phyloP scores from a whole-genome alignment of 2,888 invertebrate species.

The Timandra comae region DNA sequence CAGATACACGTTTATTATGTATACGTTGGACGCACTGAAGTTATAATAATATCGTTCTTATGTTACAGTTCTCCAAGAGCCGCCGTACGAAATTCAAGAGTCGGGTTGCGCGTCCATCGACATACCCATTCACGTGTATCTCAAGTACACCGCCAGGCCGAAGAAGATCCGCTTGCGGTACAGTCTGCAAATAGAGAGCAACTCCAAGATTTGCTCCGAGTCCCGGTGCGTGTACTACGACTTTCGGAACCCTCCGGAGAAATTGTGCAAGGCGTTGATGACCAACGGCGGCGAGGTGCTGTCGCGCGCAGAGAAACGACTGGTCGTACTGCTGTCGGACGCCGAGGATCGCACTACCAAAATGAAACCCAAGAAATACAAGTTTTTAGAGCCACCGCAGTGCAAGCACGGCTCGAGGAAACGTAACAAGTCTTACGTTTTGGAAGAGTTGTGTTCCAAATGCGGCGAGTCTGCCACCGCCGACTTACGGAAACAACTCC shows the following conservation, averaged over 20 bases:
- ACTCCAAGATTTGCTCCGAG: slow-evolving; percentile 51
- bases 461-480: slow-evolving; percentile 51
- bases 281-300: slow-evolving; percentile 60
- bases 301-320: slow-evolving; percentile 40
- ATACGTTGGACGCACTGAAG: slow-evolving; percentile 27
- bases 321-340: slow-evolving; percentile 46
- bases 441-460: slow-evolving; percentile 53
- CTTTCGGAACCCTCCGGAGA: slow-evolving; percentile 57
- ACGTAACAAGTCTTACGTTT: slow-evolving; percentile 33
- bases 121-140: slow-evolving; percentile 68
- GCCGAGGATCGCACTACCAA: slow-evolving; percentile 32
- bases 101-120: slow-evolving; percentile 66
- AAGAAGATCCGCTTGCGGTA: slow-evolving; percentile 63
- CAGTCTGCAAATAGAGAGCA: slow-evolving; percentile 61
- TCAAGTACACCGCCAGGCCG: slow-evolving; percentile 60
- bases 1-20: slow-evolving; percentile 16
- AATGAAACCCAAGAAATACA: slow-evolving; percentile 41
- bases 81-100: slow-evolving; percentile 72
- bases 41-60: slow-evolving; percentile 25
- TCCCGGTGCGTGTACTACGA: slow-evolving; percentile 64
- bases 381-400: slow-evolving; percentile 50
- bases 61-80: slow-evolving; percentile 67
- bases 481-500: slow-evolving; percentile 54
- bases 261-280: slow-evolving; percentile 55
- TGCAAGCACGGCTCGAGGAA: slow-evolving; percentile 43